phyloP scores from a whole-genome alignment of 2,888 invertebrate species.

The Candidula unifasciata region DNA sequence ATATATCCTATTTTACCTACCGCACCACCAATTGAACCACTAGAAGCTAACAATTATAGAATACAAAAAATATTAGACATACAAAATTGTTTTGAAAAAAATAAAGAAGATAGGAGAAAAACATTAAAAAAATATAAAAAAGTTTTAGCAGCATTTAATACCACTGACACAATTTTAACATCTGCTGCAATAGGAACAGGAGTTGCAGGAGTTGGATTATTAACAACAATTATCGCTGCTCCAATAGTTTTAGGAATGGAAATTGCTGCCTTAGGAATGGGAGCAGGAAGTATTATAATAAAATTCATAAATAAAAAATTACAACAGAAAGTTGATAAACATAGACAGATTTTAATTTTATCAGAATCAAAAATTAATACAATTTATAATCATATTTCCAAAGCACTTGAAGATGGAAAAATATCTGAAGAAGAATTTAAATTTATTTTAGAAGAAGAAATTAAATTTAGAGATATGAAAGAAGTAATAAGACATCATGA shows the following conservation, averaged over 20 bases:
- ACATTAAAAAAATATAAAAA: neutral
- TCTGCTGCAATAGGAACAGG: too few relatives aligned
- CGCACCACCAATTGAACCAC: neutral
- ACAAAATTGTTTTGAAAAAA: conserved; percentile 11
- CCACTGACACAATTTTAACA: neutral
- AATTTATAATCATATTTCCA: conserved; percentile 23
- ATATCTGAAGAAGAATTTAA: conserved; percentile 29
- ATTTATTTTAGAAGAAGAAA: conserved; percentile 30
- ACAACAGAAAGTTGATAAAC: conserved; percentile 18
- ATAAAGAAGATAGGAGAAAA: conserved; percentile 17
- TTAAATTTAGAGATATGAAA: conserved; percentile 20
- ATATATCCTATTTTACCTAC: neutral
- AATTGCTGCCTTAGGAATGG: neutral
- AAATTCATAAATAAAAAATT: conserved; percentile 21
- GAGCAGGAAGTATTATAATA: neutral
- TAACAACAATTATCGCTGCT: neutral
- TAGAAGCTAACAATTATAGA: conserved; percentile 23
- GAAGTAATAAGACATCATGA: neutral
- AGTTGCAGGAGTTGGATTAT: too few relatives aligned
- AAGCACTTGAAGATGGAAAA: conserved; percentile 10
- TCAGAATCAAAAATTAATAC: conserved; percentile 19
- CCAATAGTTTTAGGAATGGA: neutral
- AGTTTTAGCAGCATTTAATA: neutral
- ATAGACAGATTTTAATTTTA: conserved; percentile 26
- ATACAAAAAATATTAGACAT: conserved; percentile 26